A percentile compares a stretch with the other conserved stretches of the same genome.
Conservation (phyloP, 1,140 invertebrate genomes). For the Drosophila baimaii region DNA sequence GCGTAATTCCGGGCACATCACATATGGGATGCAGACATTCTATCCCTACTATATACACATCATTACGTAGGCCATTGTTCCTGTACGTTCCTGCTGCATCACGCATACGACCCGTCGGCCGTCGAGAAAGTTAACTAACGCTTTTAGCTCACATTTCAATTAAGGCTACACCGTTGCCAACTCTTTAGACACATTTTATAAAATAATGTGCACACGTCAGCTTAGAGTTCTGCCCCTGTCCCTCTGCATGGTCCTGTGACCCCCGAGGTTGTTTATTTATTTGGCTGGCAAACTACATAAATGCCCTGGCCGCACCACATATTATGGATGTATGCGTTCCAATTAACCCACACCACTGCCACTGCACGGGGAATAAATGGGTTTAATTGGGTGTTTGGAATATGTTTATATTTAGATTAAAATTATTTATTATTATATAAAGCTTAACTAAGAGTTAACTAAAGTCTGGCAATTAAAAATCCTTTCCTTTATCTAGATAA, state of each 20-base stretch:
- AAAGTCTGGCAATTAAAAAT: no score
- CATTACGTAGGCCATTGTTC: constrained; percentile 68
- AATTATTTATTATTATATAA: neutral
- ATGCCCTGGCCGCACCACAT: constrained; percentile 47
- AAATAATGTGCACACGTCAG: constrained; percentile 52
- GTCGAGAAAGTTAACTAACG: constrained; percentile 42
- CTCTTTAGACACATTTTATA: constrained; percentile 62
- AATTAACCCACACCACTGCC: constrained; percentile 63
- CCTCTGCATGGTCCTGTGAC: neutral
- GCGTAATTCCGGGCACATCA: constrained; percentile 68
- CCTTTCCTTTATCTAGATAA: no score
- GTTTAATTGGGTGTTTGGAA: neutral
- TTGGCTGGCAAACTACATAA: constrained; percentile 68
- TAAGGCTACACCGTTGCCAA: constrained; percentile 48
- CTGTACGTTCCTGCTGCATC: constrained; percentile 23
- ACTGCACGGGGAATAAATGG: neutral
- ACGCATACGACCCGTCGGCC: constrained; percentile 42
- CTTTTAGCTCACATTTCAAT: constrained; percentile 67
- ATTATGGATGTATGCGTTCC: constrained; percentile 61
- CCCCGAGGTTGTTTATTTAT: constrained; percentile 47
- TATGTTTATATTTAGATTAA: neutral
- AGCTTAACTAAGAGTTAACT: neutral
- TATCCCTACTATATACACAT: constrained; percentile 54
- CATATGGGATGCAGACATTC: constrained; percentile 46
- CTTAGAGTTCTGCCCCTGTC: neutral